Base-by-base conservation (phyloP, 2,113 vertebrate species). In the Epinephelus lanceolatus region DNA sequence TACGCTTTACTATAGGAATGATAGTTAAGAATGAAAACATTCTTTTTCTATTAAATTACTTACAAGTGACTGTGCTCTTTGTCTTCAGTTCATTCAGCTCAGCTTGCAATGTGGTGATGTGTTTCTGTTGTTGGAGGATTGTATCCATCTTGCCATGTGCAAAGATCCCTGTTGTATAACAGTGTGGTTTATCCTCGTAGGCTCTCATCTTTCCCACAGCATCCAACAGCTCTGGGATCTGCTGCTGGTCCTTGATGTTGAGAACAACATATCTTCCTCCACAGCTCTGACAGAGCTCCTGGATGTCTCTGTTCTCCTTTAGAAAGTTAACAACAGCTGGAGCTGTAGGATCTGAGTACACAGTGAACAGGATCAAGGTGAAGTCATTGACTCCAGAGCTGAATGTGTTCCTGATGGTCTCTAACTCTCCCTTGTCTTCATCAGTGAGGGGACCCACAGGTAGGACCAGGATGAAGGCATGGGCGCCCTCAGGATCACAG, bases 291-390 rank as follows among this genome's bases (percentile, higher is more conserved):
- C 27, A 12, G 25, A 89, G 45, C 11, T 78, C n/a, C 69, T 87
- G 67, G 27, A 74, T 53, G 17, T 40, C 65, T 0, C 12, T 37
- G 17, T 4, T 42, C 3, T 59, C 0, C 0, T 17, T 33, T 1
- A 80, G 0, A 27, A 84, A 68, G 19, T 81, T 3, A 37, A n/a
- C 33, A 40, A 83, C 60, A 49, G 19, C 45, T 75, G 59, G 47
- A 73, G 42, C 56, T 33, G 8, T 18, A 14, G 49, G n/a, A 52
- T 74, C 74, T 53, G 49, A 67, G 25, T 71, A 6, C 11, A 75
- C 23, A 19, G 61, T 80, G 68, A 90, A 84, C 51, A 91, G 17
- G 80, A 89, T 73, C 55, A 86, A 8, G 63, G 52, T 89, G 61
- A 82, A 82, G 71, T 72, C 82, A 40, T 76, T 56, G 56, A 73